Evolutionary conservation across 2,888 invertebrate species (phyloP).

Genomic region (Drosophila rubida): DNA sequence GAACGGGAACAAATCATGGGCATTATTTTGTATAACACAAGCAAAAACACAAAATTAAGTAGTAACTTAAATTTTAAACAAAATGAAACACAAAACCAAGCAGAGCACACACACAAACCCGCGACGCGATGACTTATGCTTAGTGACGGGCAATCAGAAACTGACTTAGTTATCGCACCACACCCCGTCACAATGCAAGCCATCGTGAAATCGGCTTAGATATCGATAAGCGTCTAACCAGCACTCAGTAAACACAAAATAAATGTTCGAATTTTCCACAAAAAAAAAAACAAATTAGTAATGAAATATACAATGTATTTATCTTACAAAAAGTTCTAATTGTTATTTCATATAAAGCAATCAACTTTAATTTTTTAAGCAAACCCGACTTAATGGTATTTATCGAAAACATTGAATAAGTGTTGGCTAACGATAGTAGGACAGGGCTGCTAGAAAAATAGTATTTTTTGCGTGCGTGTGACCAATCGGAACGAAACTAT

Average conservation of each 20-base stretch:
- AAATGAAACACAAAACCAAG: slow-evolving; percentile 62
- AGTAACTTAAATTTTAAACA: slow-evolving; percentile 66
- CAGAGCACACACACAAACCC: slow-evolving; percentile 62
- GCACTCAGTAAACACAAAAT: not conserved
- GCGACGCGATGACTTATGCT: slow-evolving; percentile 72
- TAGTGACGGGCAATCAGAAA: slow-evolving; percentile 44
- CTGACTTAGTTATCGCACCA: slow-evolving; percentile 55
- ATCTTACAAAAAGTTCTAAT: not conserved
- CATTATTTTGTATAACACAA: slow-evolving; percentile 67
- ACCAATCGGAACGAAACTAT: slow-evolving; percentile 22
- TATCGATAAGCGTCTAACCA: slow-evolving; percentile 24
- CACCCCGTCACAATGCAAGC: slow-evolving; percentile 42
- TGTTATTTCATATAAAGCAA: not conserved
- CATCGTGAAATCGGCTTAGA: not conserved
- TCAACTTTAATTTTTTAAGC: not conserved
- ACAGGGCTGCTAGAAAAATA: not conserved
- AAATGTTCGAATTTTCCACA: not conserved
- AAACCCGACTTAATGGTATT: not conserved
- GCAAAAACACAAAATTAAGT: slow-evolving; percentile 58
- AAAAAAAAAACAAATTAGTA: not conserved
- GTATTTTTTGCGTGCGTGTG: slow-evolving; percentile 49
- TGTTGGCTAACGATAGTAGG: slow-evolving; percentile 33
- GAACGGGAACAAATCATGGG: slow-evolving; percentile 24
- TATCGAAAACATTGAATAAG: slow-evolving; percentile 1
- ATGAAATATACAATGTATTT: not conserved